Percentiles rank a stretch among this genome's conserved stretches.
Evolutionary conservation across 2,888 invertebrate genomes (phyloP).

Genomic region (Tethea ocularis): DNA sequence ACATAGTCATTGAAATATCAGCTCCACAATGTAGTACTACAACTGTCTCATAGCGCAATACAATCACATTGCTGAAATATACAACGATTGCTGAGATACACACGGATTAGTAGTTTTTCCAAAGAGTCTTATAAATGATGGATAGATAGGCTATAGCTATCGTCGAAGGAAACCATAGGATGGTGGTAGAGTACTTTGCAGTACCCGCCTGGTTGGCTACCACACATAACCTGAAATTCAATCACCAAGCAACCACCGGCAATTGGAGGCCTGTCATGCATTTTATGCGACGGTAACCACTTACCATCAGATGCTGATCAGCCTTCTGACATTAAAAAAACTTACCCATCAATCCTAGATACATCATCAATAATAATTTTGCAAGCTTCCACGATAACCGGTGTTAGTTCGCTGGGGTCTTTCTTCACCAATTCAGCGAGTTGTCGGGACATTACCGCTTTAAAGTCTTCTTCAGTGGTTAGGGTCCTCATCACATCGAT

Average conservation of each 20-base stretch:
- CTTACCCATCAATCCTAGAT: conserved; percentile 31
- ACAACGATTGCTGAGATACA: too few species aligned
- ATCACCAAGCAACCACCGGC: too few species aligned
- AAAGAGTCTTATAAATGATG: too few species aligned
- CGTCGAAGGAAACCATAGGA: too few species aligned
- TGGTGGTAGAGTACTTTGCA: too few species aligned
- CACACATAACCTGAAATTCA: too few species aligned
- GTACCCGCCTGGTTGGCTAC: too few species aligned
- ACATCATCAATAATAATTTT: conserved; percentile 32
- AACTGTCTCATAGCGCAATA: not conserved
- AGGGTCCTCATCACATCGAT: conserved; percentile 13
- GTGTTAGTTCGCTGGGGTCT: conserved; percentile 26
- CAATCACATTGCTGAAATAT: not conserved
- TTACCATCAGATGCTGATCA: too few species aligned
- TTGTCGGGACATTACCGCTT: conserved; percentile 18
- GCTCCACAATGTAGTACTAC: not conserved
- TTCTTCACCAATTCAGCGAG: conserved; percentile 20
- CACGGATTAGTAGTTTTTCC: too few species aligned
- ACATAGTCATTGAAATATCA: not conserved
- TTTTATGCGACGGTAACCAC: not conserved
- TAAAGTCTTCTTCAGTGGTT: conserved; percentile 25
- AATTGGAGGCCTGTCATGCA: too few species aligned
- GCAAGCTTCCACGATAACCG: conserved; percentile 33
- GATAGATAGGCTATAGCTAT: too few species aligned
- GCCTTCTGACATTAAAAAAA: too few species aligned